These are phyloP conservation scores for Porites lobata DNA, from an alignment of 92 coral and sea anemone genomes.

Conservation along the genomic window DNA sequence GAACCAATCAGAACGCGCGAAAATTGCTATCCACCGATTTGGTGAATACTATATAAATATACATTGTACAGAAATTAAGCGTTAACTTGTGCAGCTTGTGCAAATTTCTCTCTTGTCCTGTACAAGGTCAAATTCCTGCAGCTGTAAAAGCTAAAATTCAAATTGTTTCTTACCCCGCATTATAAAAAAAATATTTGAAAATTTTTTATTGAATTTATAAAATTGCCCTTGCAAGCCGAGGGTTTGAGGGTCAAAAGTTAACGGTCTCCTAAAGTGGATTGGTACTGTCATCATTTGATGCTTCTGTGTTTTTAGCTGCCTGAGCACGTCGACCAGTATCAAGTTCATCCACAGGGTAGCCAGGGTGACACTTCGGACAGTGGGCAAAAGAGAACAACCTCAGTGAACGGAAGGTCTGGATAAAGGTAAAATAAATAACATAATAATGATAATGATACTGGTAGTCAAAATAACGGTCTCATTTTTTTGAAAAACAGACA, in stretches of 20 bases:
- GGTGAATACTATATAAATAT: too few relatives aligned
- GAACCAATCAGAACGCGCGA: too few relatives aligned
- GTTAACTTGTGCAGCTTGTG: too few relatives aligned
- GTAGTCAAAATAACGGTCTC: too few relatives aligned
- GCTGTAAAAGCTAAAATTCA: neutral
- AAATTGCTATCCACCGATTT: too few relatives aligned
- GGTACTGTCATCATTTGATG: constrained; percentile 1
- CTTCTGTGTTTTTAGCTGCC: neutral
- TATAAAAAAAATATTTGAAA: too few relatives aligned
- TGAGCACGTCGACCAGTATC: neutral
- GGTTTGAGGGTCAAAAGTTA: too few relatives aligned
- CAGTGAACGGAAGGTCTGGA: constrained; percentile 54
- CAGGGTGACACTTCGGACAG: constrained; percentile 32
- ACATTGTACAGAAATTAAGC: too few relatives aligned
- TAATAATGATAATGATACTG: neutral
- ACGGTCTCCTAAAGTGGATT: constrained; percentile 20
- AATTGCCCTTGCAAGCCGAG: too few relatives aligned
- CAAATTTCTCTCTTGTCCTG: too few relatives aligned
- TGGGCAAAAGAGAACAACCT: constrained; percentile 47
- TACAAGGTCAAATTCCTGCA: neutral
- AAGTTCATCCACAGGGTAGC: constrained; percentile 17
- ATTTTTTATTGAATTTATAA: too few relatives aligned
- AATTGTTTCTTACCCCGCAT: neutral
- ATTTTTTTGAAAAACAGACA: too few relatives aligned
- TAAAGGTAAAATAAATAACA: neutral